Conservation (phyloP, 2,797 vertebrate species). For the Cirrhinus mrigala region DNA sequence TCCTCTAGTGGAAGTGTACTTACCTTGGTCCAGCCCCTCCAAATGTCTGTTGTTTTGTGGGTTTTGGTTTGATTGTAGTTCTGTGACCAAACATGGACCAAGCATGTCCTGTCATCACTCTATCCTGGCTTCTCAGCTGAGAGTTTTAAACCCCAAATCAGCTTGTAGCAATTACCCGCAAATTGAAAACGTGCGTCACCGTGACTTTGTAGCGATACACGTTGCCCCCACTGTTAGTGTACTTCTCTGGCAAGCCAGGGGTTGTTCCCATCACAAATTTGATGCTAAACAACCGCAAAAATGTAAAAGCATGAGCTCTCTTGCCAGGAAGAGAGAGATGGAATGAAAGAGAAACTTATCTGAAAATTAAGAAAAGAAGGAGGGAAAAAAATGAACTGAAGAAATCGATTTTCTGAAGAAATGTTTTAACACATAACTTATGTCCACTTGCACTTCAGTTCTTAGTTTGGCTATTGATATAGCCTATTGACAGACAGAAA, state of each 20-base stretch:
- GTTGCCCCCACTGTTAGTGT: constrained; percentile 55
- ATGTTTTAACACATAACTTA: neutral
- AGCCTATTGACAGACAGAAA: neutral
- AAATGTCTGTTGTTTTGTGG: constrained; percentile 32
- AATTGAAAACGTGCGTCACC: constrained; percentile 61
- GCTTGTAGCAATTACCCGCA: constrained; percentile 66
- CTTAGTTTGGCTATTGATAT: neutral
- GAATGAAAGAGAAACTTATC: neutral
- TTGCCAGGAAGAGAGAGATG: neutral
- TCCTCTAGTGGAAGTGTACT: constrained; percentile 18
- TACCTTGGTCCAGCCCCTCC: constrained; percentile 42
- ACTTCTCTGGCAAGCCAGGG: constrained; percentile 43
- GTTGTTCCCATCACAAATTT: constrained; percentile 44
- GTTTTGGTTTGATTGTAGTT: constrained; percentile 41
- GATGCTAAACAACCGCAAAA: constrained; percentile 47
- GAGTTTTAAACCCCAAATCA: constrained; percentile 62
- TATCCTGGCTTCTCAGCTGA: constrained; percentile 49
- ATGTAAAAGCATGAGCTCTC: constrained; percentile 39
- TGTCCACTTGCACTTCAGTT: neutral
- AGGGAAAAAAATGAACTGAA: neutral
- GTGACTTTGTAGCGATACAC: constrained; percentile 53
- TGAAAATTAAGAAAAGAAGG: neutral
- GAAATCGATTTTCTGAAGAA: neutral
- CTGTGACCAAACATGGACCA: constrained; percentile 53
- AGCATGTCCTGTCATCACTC: constrained; percentile 62